Evolutionary conservation across 1,140 invertebrate genomes (phyloP), one percentile per base, ranked within the genome.

Genomic region (Rhyacophila brunnea): DNA sequence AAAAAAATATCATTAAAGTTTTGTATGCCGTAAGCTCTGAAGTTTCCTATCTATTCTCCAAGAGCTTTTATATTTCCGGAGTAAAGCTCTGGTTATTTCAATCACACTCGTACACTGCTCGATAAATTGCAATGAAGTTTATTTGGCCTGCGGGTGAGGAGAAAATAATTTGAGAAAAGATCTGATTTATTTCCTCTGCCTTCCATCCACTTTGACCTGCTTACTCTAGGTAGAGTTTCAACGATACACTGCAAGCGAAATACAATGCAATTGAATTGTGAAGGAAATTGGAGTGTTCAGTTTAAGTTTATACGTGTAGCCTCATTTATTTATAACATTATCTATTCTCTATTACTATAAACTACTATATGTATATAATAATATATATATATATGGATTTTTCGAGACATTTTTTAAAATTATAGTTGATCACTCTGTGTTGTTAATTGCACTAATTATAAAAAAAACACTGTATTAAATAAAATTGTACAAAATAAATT

Each of bases 111-210:
- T 64, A 52, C 44, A 58, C 45, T 43, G 57, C 48, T 49, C 46
- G 54, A 49, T 60, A 59, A 43, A 58, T 60, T 53, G 62, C 52
- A 58, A 60, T 64, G 62, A 57, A 64, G 58, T 60, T 60, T 60
- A 64, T 60, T 40, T 44, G 14, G 48, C 58, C 49, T 15, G 23
- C 15, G 38, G 58, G 34, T 38, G 40, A 38, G 34, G 46, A 58
- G 57, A 49, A 64, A 64, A 64, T 64, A 64, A 60, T 64, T 60
- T 35, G 46, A 60, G 51, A 59, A 46, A 48, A 59, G 58, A 64
- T 64, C 57, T 60, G 62, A 64, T 64, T 60, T 64, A 64, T 64
- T 48, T 59, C 49, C 52, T 40, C 42, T 57, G 38, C 17, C 23
- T 11, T 42, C 23, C 23, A 17, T n/a, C 34, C 23, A 10, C 40